Base-by-base conservation (phyloP, 92 coral and sea anemone genomes). In the Montipora capitata region DNA sequence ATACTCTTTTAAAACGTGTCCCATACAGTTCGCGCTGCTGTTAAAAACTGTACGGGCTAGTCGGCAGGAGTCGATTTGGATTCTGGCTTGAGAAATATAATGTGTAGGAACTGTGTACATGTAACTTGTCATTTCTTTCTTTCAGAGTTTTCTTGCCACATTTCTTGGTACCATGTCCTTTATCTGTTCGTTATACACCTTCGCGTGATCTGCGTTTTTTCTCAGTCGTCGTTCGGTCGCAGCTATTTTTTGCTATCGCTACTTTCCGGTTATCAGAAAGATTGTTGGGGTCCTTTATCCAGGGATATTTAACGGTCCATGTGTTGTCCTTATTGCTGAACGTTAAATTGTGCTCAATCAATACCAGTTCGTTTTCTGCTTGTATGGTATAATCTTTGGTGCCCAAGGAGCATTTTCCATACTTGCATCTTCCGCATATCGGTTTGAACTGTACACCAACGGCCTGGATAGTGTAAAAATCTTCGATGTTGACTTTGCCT, bases 121-220 rank as follows among this genome's bases (percentile, higher is more conserved):
- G 94, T 92, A 91, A 16, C 87, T 69, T 58, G 87, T 15, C 9
- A 73, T 4, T 66, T 93, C 94, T 79, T 93, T 43, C 15, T 72
- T 13, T 15, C 92, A 68, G 56, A 87, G 18, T 79, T 89, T 94
- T 2, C 89, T 83, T 0, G 94, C 98, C 11, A 87, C 96, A 39
- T 85, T 64, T 40, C 94, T 75, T 4, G 92, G 72, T 35, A 86
- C 86, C 96, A 94, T 87, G 65, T 94, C 96, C n/a, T 91, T 69
- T 88, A 94, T 89, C 71, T 94, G 94, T 13, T 75, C 44, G 49
- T 85, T 51, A n/a, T 95, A 95, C 6, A 93, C 93, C 39, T 87
- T 77, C 0, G 94, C 90, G 93, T 94, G 90, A 86, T 76, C 84
- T 13, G 64, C 15, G 38, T 92, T 91, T 64, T 90, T 95, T 57